A percentile compares a stretch with the other conserved stretches of the same genome.
Evolutionary conservation across 1,140 invertebrate species (phyloP).

Genomic region (Drosophila littoralis): DNA sequence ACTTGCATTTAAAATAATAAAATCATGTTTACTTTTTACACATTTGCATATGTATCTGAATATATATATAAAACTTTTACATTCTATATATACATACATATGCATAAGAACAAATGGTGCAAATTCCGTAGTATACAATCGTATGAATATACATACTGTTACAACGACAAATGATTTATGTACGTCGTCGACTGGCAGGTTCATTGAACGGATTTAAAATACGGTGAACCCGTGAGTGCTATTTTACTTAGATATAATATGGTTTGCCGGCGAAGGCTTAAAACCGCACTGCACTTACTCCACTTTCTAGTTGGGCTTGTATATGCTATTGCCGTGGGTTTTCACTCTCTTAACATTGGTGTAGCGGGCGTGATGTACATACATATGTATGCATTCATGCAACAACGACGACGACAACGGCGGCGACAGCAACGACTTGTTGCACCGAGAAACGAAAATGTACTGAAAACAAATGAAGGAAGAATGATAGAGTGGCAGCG

Average conservation of each 20-base stretch:
- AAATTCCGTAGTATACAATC: background rate
- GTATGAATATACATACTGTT: background rate
- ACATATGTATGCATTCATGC: slow-evolving; percentile 11
- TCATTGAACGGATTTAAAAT: slow-evolving; percentile 50
- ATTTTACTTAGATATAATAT: slow-evolving; percentile 21
- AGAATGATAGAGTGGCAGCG: slow-evolving; percentile 51
- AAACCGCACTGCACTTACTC: slow-evolving; percentile 56
- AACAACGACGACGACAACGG: slow-evolving; percentile 22
- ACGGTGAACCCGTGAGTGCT: slow-evolving; percentile 1
- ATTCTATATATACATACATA: background rate
- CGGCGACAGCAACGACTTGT: slow-evolving; percentile 59
- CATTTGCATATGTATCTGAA: background rate
- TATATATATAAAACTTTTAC: background rate
- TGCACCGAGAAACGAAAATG: slow-evolving; percentile 64
- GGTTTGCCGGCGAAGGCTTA: slow-evolving; percentile 11
- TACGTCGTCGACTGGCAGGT: slow-evolving; percentile 25
- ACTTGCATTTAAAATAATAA: background rate
- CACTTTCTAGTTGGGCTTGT: slow-evolving; percentile 59
- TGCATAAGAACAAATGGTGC: background rate
- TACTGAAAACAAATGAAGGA: slow-evolving; percentile 71
- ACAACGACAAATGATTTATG: slow-evolving; percentile 4
- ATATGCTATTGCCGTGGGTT: slow-evolving; percentile 28
- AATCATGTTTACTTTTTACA: background rate
- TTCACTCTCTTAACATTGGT: slow-evolving; percentile 43
- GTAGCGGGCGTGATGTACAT: slow-evolving; percentile 3